A percentile compares a stretch with the other conserved stretches of the same genome.
Evolutionary conservation across 92 coral and sea anemone species (phyloP).

Genomic region (Zoanthus sociatus): DNA sequence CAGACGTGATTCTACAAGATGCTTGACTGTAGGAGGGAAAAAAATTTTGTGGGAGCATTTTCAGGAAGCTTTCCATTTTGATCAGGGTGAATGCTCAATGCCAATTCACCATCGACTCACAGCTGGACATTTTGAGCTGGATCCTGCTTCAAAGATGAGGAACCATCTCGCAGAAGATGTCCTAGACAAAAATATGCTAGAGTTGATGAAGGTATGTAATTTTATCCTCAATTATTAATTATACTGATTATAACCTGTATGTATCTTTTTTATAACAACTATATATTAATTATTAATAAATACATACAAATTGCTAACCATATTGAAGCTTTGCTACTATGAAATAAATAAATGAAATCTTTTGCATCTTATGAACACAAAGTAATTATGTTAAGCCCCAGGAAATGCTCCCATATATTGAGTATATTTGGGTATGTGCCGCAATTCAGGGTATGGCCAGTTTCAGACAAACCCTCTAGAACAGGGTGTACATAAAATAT

Average conservation of each 20-base stretch:
- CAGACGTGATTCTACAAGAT: conserved; percentile 30
- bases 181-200: neutral
- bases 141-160: conserved; percentile 25
- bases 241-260: neutral
- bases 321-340: too few species aligned
- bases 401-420: too few species aligned
- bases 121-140: conserved; percentile 10
- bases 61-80: conserved; percentile 12
- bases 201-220: conserved; percentile 1
- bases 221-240: too few species aligned
- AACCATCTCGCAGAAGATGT: conserved; percentile 18
- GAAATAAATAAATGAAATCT: too few species aligned
- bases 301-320: too few species aligned
- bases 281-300: too few species aligned
- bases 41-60: conserved; percentile 27
- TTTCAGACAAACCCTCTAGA: too few species aligned
- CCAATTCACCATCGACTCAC: conserved; percentile 15
- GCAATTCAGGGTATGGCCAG: too few species aligned
- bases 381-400: too few species aligned
- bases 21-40: conserved; percentile 39
- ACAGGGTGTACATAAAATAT: too few species aligned
- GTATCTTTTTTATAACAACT: neutral
- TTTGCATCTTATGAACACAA: too few species aligned
- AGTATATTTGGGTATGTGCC: too few species aligned
- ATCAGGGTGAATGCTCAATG: conserved; percentile 20